Percentiles rank a stretch among this genome's conserved stretches.
Conservation (phyloP, 2,113 vertebrate genomes). For the Psilopsiagon aurifrons region DNA sequence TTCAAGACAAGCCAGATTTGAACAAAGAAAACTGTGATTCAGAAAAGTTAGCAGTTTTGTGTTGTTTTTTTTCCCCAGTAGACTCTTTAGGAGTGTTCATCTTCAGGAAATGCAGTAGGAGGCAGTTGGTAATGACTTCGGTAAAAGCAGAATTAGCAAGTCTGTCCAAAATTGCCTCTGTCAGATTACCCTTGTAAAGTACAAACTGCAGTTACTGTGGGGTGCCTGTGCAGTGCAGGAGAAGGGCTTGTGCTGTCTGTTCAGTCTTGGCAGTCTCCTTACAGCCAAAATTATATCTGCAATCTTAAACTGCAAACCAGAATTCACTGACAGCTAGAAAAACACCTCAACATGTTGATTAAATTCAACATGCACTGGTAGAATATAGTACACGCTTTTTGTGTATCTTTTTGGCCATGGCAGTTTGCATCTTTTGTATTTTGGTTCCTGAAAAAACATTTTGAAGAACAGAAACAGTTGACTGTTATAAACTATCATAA, state of each 20-base stretch:
- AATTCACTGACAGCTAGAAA: not conserved
- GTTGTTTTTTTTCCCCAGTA: not conserved
- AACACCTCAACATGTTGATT: not conserved
- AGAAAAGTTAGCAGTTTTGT: not conserved
- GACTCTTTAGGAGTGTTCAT: not conserved
- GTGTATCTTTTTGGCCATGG: not conserved
- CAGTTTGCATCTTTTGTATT: not conserved
- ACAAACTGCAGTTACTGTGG: not conserved
- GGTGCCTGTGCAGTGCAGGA: not conserved
- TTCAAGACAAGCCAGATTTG: not conserved
- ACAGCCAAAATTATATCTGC: not conserved
- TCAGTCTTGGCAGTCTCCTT: not conserved
- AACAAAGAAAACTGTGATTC: constrained; percentile 26
- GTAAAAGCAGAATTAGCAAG: constrained; percentile 22
- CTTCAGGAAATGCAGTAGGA: not conserved
- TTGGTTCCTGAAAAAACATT: not conserved
- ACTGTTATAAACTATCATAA: not conserved
- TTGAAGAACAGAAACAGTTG: not conserved
- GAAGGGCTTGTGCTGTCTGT: not conserved
- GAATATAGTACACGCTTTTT: not conserved
- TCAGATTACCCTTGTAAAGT: not conserved
- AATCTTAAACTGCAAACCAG: not conserved
- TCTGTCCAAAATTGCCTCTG: not conserved
- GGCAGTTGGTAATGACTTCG: not conserved
- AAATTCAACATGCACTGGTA: not conserved